phyloP scores from a whole-genome alignment of 30 jellyfish, hydroid and myxozoan genomes.

The Rhopilema esculentum region DNA sequence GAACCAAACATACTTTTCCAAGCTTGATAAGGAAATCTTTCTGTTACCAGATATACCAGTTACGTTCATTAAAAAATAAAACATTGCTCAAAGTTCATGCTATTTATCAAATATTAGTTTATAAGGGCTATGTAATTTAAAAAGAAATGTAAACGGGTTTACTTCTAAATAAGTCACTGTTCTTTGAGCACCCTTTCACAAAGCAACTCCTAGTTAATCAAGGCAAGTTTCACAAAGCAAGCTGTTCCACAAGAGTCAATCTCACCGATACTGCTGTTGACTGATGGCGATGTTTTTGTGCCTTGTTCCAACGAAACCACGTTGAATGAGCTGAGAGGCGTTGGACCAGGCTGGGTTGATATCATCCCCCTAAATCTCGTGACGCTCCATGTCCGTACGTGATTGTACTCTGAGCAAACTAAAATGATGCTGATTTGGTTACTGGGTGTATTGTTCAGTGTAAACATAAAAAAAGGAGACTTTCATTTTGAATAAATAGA shows the following conservation, averaged over 20 bases:
- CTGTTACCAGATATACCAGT: no score
- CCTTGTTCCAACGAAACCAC: conserved; percentile 91
- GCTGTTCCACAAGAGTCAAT: background rate
- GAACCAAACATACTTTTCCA: no score
- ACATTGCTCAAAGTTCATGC: no score
- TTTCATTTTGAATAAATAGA: no score
- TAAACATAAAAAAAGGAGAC: no score
- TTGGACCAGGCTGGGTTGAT: conserved; percentile 99
- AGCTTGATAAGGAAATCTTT: no score
- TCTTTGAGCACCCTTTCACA: background rate
- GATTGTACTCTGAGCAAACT: conserved; percentile 96
- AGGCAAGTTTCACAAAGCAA: background rate
- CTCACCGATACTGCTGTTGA: conserved; percentile 83
- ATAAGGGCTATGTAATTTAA: no score
- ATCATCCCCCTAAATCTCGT: conserved; percentile 99
- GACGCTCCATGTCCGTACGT: conserved; percentile 99
- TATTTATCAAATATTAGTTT: no score
- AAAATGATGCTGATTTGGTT: background rate
- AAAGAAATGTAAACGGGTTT: no score
- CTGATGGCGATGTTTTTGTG: conserved; percentile 49
- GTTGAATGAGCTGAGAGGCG: conserved; percentile 92
- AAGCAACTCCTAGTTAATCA: background rate
- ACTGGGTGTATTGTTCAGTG: no score
- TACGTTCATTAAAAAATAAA: no score
- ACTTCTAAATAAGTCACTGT: background rate